Conservation (phyloP, 2,888 invertebrate species). For the Gasteruption jaculator region DNA sequence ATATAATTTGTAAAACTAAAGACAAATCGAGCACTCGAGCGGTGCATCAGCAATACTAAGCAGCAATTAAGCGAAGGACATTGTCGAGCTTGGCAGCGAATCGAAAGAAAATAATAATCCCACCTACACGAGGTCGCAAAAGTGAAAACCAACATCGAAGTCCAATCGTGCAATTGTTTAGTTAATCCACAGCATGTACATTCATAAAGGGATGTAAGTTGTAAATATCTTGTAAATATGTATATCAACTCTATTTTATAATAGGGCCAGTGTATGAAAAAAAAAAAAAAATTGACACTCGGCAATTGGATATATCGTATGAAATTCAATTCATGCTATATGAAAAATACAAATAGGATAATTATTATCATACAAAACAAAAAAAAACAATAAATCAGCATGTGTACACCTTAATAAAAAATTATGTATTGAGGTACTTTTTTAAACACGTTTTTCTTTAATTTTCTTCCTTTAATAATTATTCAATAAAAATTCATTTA, state of each 20-base stretch:
- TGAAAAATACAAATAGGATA: conserved; percentile 44
- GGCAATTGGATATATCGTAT: conserved; percentile 37
- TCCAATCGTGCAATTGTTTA: conserved; percentile 51
- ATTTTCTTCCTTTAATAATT: no score
- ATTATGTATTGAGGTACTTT: conserved; percentile 52
- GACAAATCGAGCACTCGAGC: no score
- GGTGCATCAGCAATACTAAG: no score
- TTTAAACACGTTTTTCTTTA: conserved; percentile 44
- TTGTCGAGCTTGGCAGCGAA: conserved; percentile 4
- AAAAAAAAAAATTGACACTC: conserved; percentile 27
- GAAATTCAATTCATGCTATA: conserved; percentile 36
- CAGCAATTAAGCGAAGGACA: no score
- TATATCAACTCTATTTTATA: conserved; percentile 50
- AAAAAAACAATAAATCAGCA: conserved; percentile 47
- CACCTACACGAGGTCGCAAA: no score
- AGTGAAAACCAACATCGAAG: conserved; percentile 51
- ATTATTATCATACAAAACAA: conserved; percentile 44
- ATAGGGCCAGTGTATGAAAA: conserved; percentile 39
- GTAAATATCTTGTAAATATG: conserved; percentile 52
- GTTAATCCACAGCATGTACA: conserved; percentile 40
- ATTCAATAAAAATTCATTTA: no score
- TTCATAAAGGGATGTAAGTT: conserved; percentile 34
- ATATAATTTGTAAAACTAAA: no score
- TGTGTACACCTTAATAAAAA: conserved; percentile 52
- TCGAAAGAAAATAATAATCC: conserved; percentile 22